Percentiles rank a stretch among this genome's conserved stretches.
Evolutionary conservation across 2,113 vertebrate species (phyloP).

Genomic region (Ageneiosus marmoratus): DNA sequence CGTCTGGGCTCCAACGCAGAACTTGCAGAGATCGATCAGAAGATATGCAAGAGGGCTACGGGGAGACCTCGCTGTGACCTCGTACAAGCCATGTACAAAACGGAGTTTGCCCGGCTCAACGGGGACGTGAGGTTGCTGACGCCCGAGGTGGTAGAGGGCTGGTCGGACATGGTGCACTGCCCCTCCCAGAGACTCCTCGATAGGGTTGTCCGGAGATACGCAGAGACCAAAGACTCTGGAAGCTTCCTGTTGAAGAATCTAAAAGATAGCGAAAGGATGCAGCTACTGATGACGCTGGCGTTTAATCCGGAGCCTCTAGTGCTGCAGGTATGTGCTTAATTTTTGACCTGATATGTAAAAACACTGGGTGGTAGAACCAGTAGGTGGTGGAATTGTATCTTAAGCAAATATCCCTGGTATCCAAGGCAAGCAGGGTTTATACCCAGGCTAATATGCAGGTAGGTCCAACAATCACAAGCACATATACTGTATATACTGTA

Average conservation of each 20-base stretch:
- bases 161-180: constrained; percentile 98
- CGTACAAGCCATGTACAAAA: constrained; percentile 92
- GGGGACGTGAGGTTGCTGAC: constrained; percentile 95
- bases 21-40: constrained; percentile 94
- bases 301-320: constrained; percentile 98
- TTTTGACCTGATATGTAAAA: not conserved
- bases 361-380: no score
- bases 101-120: constrained; percentile 93
- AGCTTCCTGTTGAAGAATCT: constrained; percentile 97
- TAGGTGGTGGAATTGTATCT: not conserved
- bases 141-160: constrained; percentile 95
- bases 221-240: constrained; percentile 97
- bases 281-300: constrained; percentile 94
- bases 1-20: constrained; percentile 94
- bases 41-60: constrained; percentile 94
- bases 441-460: no score
- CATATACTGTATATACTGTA: no score
- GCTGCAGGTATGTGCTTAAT: constrained; percentile 81
- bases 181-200: constrained; percentile 96
- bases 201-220: constrained; percentile 92
- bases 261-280: constrained; percentile 97
- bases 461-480: not conserved
- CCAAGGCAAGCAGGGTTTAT: not conserved
- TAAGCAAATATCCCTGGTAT: not conserved
- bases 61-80: constrained; percentile 93